Evolutionary conservation across 1,140 invertebrate species (phyloP).

Genomic region (Caerostris extrusa): DNA sequence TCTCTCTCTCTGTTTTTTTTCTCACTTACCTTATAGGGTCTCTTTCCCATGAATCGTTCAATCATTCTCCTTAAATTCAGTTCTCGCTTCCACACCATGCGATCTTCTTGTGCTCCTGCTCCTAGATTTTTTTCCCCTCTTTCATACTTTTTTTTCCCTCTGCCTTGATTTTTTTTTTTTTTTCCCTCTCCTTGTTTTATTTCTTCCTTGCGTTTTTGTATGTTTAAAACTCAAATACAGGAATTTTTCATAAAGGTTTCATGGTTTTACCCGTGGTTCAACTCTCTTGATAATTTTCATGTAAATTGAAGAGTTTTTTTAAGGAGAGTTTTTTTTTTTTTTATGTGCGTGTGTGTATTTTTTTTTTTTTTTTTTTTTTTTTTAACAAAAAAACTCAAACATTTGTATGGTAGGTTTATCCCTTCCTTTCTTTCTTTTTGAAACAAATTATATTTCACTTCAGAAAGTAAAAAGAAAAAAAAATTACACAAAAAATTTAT

Average conservation of each 20-base stretch:
- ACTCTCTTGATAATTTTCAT: constrained; percentile 19
- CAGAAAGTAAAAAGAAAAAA: neutral
- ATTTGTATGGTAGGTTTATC: neutral
- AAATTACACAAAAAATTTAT: neutral
- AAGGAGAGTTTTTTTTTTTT: neutral
- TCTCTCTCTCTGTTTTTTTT: constrained; percentile 3
- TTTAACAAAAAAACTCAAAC: neutral
- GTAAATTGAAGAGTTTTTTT: neutral
- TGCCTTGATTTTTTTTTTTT: too few relatives aligned
- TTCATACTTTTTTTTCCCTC: neutral
- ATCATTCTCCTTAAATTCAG: constrained; percentile 53
- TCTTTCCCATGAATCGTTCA: constrained; percentile 51
- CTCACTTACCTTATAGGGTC: constrained; percentile 44
- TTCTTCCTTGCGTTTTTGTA: constrained; percentile 25
- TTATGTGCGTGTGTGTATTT: neutral
- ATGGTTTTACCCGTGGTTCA: neutral
- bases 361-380: neutral
- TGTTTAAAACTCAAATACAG: constrained; percentile 43
- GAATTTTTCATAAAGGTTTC: neutral
- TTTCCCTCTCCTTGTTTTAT: neutral
- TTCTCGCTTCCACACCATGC: constrained; percentile 11
- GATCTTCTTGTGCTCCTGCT: neutral
- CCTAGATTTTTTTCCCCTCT: neutral
- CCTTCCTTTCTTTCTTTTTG: neutral
- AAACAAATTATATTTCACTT: neutral